Evolutionary conservation across 2,888 invertebrate species (phyloP).

Genomic region (Sussaba pulchella): DNA sequence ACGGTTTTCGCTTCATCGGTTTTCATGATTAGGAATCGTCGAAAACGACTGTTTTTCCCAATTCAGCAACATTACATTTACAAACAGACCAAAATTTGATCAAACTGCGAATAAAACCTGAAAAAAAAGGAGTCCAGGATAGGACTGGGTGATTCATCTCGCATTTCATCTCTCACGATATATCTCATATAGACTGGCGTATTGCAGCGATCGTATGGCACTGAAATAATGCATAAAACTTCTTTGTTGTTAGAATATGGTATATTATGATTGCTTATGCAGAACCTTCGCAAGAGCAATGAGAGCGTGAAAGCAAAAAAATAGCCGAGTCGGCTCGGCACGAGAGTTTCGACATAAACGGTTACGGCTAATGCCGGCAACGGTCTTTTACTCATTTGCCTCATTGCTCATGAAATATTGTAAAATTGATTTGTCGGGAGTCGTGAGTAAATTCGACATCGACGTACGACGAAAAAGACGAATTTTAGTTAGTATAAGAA

Average conservation of each 20-base stretch:
- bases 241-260: slow-evolving; percentile 52
- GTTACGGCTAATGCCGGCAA: slow-evolving; percentile 56
- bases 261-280: slow-evolving; percentile 61
- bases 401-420: slow-evolving; percentile 13
- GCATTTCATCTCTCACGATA: slow-evolving; percentile 15
- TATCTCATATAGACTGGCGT: slow-evolving; percentile 1
- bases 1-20: too few relatives aligned
- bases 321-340: slow-evolving; percentile 60
- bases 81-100: background rate
- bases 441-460: background rate
- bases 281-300: slow-evolving; percentile 80
- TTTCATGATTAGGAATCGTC: too few relatives aligned
- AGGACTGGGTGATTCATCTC: slow-evolving; percentile 28
- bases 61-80: too few relatives aligned
- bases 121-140: background rate
- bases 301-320: slow-evolving; percentile 82
- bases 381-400: slow-evolving; percentile 44
- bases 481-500: too few relatives aligned
- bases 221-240: slow-evolving; percentile 44
- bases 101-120: background rate
- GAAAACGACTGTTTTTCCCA: too few relatives aligned
- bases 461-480: background rate
- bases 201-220: background rate
- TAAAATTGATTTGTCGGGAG: slow-evolving; percentile 4
- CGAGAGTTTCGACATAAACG: slow-evolving; percentile 73